phyloP scores from a whole-genome alignment of 2,888 invertebrate genomes.

The Oligia latruncula region DNA sequence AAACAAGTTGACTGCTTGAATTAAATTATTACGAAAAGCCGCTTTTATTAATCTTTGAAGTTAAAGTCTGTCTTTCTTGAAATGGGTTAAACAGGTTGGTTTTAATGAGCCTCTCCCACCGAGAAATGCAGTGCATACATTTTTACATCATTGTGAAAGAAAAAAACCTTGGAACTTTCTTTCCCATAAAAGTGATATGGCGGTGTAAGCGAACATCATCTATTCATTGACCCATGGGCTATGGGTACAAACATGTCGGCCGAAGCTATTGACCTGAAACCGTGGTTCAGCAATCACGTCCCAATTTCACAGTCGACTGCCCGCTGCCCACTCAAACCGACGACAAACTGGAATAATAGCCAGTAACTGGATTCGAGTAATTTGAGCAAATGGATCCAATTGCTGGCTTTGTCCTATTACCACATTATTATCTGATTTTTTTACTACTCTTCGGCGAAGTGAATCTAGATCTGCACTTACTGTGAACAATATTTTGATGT shows the following conservation, averaged over 20 bases:
- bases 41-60: neutral
- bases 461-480: neutral
- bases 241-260: conserved; percentile 68
- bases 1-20: neutral
- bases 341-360: conserved; percentile 64
- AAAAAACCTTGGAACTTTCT: conserved; percentile 28
- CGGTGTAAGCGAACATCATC: conserved; percentile 19
- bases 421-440: conserved; percentile 13
- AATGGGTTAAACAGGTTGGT: neutral
- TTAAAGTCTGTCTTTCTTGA: neutral
- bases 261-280: conserved; percentile 80
- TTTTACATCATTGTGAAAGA: conserved; percentile 3
- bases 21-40: neutral
- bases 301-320: conserved; percentile 78
- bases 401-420: conserved; percentile 26
- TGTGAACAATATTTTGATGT: neutral
- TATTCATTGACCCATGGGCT: conserved; percentile 47
- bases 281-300: conserved; percentile 72
- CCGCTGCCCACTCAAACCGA: conserved; percentile 68
- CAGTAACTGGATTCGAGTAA: conserved; percentile 64
- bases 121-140: neutral
- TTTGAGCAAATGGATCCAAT: conserved; percentile 62
- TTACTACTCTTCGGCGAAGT: neutral
- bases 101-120: neutral
- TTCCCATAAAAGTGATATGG: conserved; percentile 17